Evolutionary conservation across 2,113 vertebrate species (phyloP), one percentile per base, ranked within the genome.

Genomic region (Chelonoidis abingdonii): DNA sequence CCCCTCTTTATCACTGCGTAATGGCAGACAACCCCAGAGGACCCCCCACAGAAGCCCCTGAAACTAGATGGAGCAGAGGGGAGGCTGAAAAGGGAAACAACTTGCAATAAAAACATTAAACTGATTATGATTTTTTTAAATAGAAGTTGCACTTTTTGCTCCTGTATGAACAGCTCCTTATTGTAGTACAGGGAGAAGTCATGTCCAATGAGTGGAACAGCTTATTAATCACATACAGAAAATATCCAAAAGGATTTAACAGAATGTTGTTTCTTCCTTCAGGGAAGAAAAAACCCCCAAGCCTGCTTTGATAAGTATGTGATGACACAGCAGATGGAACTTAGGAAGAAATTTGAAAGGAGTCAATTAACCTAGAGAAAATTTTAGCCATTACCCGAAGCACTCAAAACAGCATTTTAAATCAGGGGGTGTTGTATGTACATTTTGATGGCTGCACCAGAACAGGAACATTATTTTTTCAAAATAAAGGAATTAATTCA

Each of bases 401-500:
- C 83, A 92, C 94, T 96, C 93, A 10, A 91, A 93, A 94, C 78
- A 94, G 96, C 96, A 96, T 97, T 97, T 97, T 96, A 96, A 96
- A 94, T 88, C 87, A 94, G 75, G 65, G 75, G 69, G 83, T 96
- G 89, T 95, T 84, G 94, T 84, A 92, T 25, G 72, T 86, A 89
- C 81, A 95, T 95, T 95, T 93, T 95, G 89, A 91, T 57, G 52
- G 44, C 89, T 87, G 78, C 72, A 88, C 80, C 80, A 80, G 91
- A 94, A 87, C 59, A 41, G 80, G 59, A 88, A 96, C 57, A 85
- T 95, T 94, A 95, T 90, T 91, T 95, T 95, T 95, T 94, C 88
- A 95, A 83, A 92, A 94, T 93, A 79, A 89, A 93, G 93, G 94
- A 84, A 96, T 89, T 89, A 89, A 84, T 92, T 49, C 87, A 88